Conservation (phyloP, 1,140 invertebrate species). For the Drosophila bifasciata region DNA sequence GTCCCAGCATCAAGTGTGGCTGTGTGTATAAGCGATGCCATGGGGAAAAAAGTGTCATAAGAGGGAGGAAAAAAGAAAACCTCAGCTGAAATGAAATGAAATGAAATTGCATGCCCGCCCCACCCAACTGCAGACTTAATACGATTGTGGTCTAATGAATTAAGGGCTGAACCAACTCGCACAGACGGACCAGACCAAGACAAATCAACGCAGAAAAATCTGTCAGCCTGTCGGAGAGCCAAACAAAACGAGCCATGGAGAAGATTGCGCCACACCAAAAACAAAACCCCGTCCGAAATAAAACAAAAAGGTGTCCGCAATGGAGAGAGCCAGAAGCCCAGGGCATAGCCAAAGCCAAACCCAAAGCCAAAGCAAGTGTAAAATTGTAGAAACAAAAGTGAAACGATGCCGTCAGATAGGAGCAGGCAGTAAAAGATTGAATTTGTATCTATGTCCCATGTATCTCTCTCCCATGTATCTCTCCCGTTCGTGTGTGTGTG, state of each 20-base stretch:
- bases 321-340: no score
- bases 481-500: no score
- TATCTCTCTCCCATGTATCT: slow-evolving; percentile 24
- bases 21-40: slow-evolving; percentile 45
- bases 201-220: slow-evolving; percentile 58
- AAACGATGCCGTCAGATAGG: slow-evolving; percentile 48
- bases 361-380: slow-evolving; percentile 47
- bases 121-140: slow-evolving; percentile 56
- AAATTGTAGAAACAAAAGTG: slow-evolving; percentile 57
- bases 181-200: slow-evolving; percentile 39
- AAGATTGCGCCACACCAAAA: slow-evolving; percentile 47
- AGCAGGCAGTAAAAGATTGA: slow-evolving; percentile 60
- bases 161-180: slow-evolving; percentile 57
- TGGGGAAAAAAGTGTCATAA: slow-evolving; percentile 48
- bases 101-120: slow-evolving; percentile 53
- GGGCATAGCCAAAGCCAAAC: slow-evolving; percentile 16
- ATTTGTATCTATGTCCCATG: slow-evolving; percentile 56
- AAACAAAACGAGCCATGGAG: slow-evolving; percentile 30
- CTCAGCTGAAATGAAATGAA: slow-evolving; percentile 43
- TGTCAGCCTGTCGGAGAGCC: slow-evolving; percentile 8
- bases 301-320: neutral
- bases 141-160: slow-evolving; percentile 67
- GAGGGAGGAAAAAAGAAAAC: slow-evolving; percentile 33
- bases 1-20: slow-evolving; percentile 26
- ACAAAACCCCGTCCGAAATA: slow-evolving; percentile 28